A percentile compares a stretch with the other conserved stretches of the same genome.
These are phyloP conservation scores for Leptarthrus brevirostris DNA, from an alignment of 2,888 invertebrate genomes.

Conservation along the genomic window DNA sequence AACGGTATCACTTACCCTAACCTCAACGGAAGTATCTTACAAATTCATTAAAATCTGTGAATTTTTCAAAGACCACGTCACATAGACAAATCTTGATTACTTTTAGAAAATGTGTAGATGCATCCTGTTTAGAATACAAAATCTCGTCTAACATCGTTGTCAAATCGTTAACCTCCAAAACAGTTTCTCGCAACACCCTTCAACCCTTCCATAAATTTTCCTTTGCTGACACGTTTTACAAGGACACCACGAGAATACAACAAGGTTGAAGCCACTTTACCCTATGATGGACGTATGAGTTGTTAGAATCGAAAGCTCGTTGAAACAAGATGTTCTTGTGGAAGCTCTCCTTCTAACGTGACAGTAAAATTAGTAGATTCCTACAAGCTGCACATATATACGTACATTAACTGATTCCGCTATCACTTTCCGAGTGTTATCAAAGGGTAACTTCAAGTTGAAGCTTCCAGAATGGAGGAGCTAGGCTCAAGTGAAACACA, in stretches of 20 bases:
- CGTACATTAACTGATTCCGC: background rate
- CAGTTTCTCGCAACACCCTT: constrained; percentile 16
- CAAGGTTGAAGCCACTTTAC: background rate
- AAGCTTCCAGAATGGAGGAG: too few relatives aligned
- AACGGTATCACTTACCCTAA: too few relatives aligned
- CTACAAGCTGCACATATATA: background rate
- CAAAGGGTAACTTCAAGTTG: too few relatives aligned
- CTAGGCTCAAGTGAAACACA: too few relatives aligned
- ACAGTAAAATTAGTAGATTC: background rate
- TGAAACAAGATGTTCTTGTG: background rate
- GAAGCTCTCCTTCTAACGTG: background rate
- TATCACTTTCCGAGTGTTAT: too few relatives aligned
- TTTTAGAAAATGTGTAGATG: too few relatives aligned
- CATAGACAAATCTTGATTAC: too few relatives aligned
- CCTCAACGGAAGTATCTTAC: too few relatives aligned
- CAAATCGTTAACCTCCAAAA: constrained; percentile 25
- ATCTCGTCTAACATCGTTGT: background rate
- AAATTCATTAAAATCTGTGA: too few relatives aligned
- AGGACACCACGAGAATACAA: background rate
- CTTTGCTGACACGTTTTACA: background rate
- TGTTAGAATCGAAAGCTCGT: constrained; percentile 1
- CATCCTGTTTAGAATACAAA: background rate
- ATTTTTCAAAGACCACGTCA: too few relatives aligned
- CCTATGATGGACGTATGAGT: background rate
- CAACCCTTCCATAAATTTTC: constrained; percentile 37